These are phyloP conservation scores for Meloidogyne exigua DNA, from an alignment of 1,140 invertebrate genomes.

Conservation along the genomic window DNA sequence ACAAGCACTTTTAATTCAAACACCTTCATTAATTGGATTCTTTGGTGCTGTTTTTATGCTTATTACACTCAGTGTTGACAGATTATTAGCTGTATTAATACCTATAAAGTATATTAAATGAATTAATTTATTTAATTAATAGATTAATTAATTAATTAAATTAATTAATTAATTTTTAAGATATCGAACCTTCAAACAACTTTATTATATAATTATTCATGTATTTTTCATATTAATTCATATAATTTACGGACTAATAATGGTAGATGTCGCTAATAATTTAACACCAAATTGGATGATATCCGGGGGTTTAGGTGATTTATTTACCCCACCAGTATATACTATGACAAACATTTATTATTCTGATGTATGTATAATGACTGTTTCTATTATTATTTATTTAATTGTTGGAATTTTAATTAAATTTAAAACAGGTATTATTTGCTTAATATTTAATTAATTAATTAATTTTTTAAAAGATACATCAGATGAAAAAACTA, in stretches of 20 bases:
- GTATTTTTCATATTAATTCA: background rate
- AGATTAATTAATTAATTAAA: too few species aligned
- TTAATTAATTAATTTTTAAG: background rate
- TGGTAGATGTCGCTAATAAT: background rate
- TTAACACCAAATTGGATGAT: background rate
- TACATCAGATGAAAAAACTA: background rate
- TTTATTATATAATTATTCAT: background rate
- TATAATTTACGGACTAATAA: background rate
- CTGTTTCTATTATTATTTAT: background rate
- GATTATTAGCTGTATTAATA: background rate
- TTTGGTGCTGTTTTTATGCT: background rate
- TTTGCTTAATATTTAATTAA: background rate
- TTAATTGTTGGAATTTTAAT: conserved; percentile 3
- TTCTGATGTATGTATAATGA: background rate
- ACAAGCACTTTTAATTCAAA: background rate
- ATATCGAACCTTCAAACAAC: background rate
- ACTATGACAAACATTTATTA: background rate
- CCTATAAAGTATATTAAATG: background rate
- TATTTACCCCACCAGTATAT: background rate
- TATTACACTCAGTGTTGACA: background rate
- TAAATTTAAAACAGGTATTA: conserved; percentile 2
- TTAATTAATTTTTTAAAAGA: background rate
- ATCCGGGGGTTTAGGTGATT: background rate
- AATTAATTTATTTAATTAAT: too few species aligned
- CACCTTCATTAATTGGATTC: background rate